Conservation (phyloP, 2,888 invertebrate genomes). For the Macrophya alboannulata region DNA sequence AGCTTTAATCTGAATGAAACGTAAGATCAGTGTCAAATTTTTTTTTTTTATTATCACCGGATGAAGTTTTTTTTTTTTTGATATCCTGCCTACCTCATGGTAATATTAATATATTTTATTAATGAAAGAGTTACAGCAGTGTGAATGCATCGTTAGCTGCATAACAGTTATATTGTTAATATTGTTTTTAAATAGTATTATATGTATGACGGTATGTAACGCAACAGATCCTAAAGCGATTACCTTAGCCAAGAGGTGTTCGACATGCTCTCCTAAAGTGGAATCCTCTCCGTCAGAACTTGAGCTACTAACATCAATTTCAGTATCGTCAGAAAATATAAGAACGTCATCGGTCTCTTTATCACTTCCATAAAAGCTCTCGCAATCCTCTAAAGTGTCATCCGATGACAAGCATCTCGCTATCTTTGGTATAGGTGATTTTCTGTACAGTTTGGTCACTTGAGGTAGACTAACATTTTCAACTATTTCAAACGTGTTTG, state of each 20-base stretch:
- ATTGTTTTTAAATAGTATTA: not conserved
- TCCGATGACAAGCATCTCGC: slow-evolving; percentile 64
- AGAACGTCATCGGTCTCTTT: slow-evolving; percentile 84
- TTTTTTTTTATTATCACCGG: not conserved
- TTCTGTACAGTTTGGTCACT: slow-evolving; percentile 48
- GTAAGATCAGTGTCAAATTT: slow-evolving; percentile 7
- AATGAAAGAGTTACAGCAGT: slow-evolving; percentile 53
- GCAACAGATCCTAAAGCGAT: slow-evolving; percentile 44
- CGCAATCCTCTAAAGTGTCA: slow-evolving; percentile 79
- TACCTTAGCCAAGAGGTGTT: slow-evolving; percentile 77
- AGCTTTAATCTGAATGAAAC: slow-evolving; percentile 38
- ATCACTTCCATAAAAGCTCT: slow-evolving; percentile 84
- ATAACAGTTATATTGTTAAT: slow-evolving; percentile 44
- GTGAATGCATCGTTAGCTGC: slow-evolving; percentile 56
- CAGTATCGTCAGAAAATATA: slow-evolving; percentile 85
- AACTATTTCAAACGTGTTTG: slow-evolving; percentile 69
- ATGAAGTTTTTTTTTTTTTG: not conserved
- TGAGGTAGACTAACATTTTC: slow-evolving; percentile 66
- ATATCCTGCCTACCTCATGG: not conserved
- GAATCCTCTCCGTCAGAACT: slow-evolving; percentile 78
- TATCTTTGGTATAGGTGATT: slow-evolving; percentile 63
- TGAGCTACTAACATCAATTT: slow-evolving; percentile 79
- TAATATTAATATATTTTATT: slow-evolving; percentile 10
- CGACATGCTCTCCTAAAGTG: slow-evolving; percentile 72
- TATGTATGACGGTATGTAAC: slow-evolving; percentile 20